A percentile compares a stretch with the other conserved stretches of the same genome.
phyloP scores from a whole-genome alignment of 2,888 invertebrate genomes.

The Acrocyrtus sp. region DNA sequence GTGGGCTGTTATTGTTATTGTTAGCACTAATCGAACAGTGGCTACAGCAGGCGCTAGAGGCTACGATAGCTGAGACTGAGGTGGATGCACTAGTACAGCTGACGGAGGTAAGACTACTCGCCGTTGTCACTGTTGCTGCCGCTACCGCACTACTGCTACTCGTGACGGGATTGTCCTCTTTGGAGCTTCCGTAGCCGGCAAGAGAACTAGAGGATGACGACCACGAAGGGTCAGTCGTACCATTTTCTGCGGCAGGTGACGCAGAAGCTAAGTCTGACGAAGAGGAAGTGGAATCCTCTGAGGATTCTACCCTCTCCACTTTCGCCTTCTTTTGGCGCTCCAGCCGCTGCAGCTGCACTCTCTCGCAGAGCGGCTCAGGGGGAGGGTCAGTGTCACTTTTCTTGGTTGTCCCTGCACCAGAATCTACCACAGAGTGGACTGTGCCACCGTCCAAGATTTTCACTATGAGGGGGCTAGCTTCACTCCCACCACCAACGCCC shows the following conservation, averaged over 20 bases:
- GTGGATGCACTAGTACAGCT: slow-evolving; percentile 13
- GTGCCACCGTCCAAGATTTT: slow-evolving; percentile 56
- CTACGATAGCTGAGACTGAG: not conserved
- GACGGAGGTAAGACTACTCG: slow-evolving; percentile 2
- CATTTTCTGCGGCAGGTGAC: slow-evolving; percentile 60
- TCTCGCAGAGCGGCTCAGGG: slow-evolving; percentile 34
- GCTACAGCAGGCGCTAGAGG: slow-evolving; percentile 14
- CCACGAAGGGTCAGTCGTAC: slow-evolving; percentile 61
- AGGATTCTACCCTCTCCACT: slow-evolving; percentile 60
- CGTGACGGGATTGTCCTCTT: slow-evolving; percentile 35
- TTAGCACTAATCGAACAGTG: slow-evolving; percentile 21
- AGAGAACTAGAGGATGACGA: slow-evolving; percentile 58
- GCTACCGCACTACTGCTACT: slow-evolving; percentile 12
- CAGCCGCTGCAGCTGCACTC: slow-evolving; percentile 53
- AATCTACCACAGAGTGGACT: slow-evolving; percentile 36
- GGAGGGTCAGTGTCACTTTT: not conserved
- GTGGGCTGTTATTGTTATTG: slow-evolving; percentile 1
- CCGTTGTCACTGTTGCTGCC: not conserved
- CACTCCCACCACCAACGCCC: not conserved
- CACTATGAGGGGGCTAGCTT: slow-evolving; percentile 57
- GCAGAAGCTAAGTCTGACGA: slow-evolving; percentile 59
- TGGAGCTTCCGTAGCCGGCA: slow-evolving; percentile 55
- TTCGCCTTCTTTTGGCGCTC: slow-evolving; percentile 59
- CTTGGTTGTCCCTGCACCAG: not conserved
- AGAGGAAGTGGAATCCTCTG: slow-evolving; percentile 61